Conservation (phyloP, 2,113 vertebrate genomes). For the Tricholaema leucomelas region DNA sequence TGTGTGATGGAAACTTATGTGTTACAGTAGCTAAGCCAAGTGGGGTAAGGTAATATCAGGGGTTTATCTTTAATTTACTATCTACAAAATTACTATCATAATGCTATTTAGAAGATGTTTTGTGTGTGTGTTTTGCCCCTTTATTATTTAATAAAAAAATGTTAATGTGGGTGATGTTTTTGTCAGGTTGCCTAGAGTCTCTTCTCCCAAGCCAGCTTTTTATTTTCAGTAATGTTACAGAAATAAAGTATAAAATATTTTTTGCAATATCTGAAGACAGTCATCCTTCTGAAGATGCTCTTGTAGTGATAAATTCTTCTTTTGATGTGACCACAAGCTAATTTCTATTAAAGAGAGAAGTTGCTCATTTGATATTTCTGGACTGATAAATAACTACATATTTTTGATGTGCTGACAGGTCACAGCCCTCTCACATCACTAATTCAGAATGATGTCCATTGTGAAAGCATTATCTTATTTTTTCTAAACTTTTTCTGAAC, state of each 20-base stretch:
- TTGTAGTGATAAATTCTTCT: neutral
- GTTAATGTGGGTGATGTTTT: conserved; percentile 35
- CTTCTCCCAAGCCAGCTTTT: conserved; percentile 18
- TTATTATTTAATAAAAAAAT: conserved; percentile 55
- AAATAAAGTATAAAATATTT: conserved; percentile 24
- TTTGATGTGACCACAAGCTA: neutral
- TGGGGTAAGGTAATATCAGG: neutral
- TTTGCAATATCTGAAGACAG: neutral
- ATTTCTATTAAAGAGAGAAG: neutral
- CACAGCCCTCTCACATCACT: neutral
- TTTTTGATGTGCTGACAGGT: conserved; percentile 10
- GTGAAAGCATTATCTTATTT: neutral
- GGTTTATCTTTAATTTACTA: neutral
- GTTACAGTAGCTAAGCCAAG: neutral
- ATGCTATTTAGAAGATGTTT: conserved; percentile 13
- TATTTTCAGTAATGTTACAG: conserved; percentile 26
- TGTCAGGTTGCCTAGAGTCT: conserved; percentile 42
- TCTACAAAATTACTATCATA: neutral
- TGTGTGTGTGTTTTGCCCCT: neutral
- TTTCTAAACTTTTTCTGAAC: conserved; percentile 4
- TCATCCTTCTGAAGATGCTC: neutral
- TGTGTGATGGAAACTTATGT: neutral
- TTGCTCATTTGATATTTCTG: neutral
- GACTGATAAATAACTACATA: neutral
- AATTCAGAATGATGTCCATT: neutral